phyloP scores from a whole-genome alignment of 2,113 vertebrate genomes.

The Myotis yumanensis region DNA sequence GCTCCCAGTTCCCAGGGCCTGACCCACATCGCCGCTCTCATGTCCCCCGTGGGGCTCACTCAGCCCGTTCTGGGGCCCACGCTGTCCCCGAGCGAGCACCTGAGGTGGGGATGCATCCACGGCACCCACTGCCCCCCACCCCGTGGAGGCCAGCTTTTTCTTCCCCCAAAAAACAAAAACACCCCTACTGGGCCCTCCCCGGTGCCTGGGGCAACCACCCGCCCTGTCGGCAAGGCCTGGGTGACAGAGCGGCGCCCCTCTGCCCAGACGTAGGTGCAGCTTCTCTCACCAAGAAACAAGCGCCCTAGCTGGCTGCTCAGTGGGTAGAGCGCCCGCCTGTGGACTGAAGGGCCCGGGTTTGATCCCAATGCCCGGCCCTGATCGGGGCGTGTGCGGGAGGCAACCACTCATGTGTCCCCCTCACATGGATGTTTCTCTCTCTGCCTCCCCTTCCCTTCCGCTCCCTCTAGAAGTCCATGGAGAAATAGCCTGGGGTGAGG shows the following conservation, averaged over 20 bases:
- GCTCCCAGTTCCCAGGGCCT: not conserved
- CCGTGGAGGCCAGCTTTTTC: not conserved
- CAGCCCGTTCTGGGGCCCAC: not conserved
- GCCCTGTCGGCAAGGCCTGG: not conserved
- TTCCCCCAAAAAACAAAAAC: not conserved
- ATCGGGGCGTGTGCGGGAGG: too few species aligned
- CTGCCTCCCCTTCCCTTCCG: too few species aligned
- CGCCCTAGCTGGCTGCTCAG: too few species aligned
- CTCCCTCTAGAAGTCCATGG: accelerated
- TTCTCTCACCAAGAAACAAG: not conserved
- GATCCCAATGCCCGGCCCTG: too few species aligned
- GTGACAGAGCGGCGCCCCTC: not conserved
- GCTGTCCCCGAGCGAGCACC: not conserved
- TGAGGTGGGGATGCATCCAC: not conserved
- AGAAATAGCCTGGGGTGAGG: too few species aligned
- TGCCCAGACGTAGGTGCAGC: not conserved
- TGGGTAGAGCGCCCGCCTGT: too few species aligned
- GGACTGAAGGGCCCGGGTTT: too few species aligned
- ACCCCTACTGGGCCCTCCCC: not conserved
- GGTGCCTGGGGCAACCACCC: not conserved
- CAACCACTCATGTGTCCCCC: too few species aligned
- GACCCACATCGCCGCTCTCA: not conserved
- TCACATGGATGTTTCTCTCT: too few species aligned
- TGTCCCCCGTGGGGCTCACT: not conserved
- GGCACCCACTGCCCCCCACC: not conserved